phyloP scores from a whole-genome alignment of 2,888 invertebrate genomes.

The Abscondita cerata region DNA sequence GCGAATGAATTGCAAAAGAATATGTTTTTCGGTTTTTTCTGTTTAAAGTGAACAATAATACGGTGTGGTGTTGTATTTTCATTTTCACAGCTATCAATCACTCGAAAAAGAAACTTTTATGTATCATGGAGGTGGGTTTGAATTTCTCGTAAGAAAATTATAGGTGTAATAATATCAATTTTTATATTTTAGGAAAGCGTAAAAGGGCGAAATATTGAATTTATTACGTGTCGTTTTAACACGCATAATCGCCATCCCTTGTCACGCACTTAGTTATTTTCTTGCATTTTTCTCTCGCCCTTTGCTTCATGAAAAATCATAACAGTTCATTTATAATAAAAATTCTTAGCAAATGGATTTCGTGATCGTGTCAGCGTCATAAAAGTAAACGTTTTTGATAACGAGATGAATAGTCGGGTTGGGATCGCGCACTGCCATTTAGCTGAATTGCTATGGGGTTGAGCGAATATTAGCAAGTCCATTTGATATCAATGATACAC shows the following conservation, averaged over 20 bases:
- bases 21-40: too few relatives aligned
- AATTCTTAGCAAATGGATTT: conserved; percentile 33
- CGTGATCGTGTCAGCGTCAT: conserved; percentile 30
- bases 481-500: conserved; percentile 35
- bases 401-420: conserved; percentile 32
- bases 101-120: neutral
- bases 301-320: conserved; percentile 25
- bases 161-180: neutral
- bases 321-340: conserved; percentile 33
- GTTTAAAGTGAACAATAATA: too few relatives aligned
- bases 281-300: conserved; percentile 1
- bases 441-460: conserved; percentile 31
- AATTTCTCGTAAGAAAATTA: conserved; percentile 1
- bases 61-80: too few relatives aligned
- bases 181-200: conserved; percentile 1
- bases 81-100: too few relatives aligned
- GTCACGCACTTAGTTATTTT: conserved; percentile 16
- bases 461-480: conserved; percentile 33
- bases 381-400: conserved; percentile 33
- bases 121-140: neutral
- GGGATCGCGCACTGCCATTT: conserved; percentile 28
- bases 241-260: conserved; percentile 17
- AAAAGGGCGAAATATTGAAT: conserved; percentile 24
- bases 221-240: conserved; percentile 22
- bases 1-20: too few relatives aligned